A percentile compares a stretch with the other conserved stretches of the same genome.
These are phyloP conservation scores for Cyprinodon diabolis DNA, from an alignment of 2,797 vertebrate genomes.

Conservation along the genomic window DNA sequence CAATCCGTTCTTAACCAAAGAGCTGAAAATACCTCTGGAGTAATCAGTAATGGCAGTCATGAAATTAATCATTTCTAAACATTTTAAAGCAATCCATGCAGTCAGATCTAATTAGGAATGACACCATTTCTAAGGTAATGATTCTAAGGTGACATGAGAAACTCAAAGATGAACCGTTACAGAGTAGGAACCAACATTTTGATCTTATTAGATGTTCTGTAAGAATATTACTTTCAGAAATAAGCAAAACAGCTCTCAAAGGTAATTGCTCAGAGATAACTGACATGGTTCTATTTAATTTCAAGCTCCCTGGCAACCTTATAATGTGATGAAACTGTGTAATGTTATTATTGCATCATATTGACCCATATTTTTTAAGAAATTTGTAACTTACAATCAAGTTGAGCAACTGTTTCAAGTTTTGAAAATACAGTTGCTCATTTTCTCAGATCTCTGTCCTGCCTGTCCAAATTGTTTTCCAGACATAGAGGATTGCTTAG, in stretches of 20 bases:
- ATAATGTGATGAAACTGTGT: background rate
- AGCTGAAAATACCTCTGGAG: background rate
- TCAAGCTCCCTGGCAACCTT: background rate
- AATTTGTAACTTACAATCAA: background rate
- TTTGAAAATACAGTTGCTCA: background rate
- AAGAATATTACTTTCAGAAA: background rate
- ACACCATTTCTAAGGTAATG: background rate
- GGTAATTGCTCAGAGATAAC: background rate
- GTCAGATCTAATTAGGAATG: slow-evolving; percentile 7
- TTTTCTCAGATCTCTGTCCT: background rate
- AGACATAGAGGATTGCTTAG: background rate
- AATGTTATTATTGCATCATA: background rate
- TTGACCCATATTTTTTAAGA: background rate
- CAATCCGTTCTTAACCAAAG: background rate
- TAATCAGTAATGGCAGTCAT: slow-evolving; percentile 2
- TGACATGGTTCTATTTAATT: background rate
- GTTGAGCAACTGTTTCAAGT: background rate
- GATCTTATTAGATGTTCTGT: background rate
- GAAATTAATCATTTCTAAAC: background rate
- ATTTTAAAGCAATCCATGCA: slow-evolving; percentile 1
- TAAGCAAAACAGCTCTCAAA: background rate
- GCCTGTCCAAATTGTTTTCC: slow-evolving; percentile 6
- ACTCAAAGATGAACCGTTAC: background rate
- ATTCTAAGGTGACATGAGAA: background rate
- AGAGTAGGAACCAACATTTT: background rate